These are phyloP conservation scores for Psittacula cyanocephala DNA, from an alignment of 2,113 vertebrate genomes.

Conservation along the genomic window DNA sequence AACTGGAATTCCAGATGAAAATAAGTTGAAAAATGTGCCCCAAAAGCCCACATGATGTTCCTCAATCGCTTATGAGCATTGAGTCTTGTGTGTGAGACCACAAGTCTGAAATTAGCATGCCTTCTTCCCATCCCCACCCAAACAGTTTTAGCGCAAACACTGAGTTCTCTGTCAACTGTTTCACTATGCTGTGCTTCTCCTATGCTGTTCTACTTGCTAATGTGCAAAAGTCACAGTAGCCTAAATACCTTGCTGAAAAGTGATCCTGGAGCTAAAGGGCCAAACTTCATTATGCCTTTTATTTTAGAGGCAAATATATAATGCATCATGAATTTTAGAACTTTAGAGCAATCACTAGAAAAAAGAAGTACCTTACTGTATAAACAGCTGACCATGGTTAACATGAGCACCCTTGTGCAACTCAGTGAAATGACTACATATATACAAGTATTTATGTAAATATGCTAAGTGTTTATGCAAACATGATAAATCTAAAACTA, in stretches of 20 bases:
- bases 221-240: background rate
- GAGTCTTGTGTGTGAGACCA: background rate
- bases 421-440: background rate
- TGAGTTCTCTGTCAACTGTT: background rate
- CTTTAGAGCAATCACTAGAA: background rate
- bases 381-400: background rate
- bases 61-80: background rate
- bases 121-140: background rate
- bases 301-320: background rate
- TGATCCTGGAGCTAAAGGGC: background rate
- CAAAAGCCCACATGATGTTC: background rate
- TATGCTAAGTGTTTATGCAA: background rate
- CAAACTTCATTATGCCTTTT: background rate
- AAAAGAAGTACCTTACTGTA: background rate
- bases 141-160: accelerated
- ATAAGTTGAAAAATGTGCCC: background rate
- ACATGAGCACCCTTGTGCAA: background rate
- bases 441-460: background rate
- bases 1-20: background rate
- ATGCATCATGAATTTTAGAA: background rate
- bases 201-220: background rate
- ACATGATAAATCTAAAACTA: background rate
- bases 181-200: background rate
- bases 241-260: background rate
- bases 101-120: background rate